Base-by-base conservation (phyloP, 2,113 vertebrate species). In the Bos javanicus region DNA sequence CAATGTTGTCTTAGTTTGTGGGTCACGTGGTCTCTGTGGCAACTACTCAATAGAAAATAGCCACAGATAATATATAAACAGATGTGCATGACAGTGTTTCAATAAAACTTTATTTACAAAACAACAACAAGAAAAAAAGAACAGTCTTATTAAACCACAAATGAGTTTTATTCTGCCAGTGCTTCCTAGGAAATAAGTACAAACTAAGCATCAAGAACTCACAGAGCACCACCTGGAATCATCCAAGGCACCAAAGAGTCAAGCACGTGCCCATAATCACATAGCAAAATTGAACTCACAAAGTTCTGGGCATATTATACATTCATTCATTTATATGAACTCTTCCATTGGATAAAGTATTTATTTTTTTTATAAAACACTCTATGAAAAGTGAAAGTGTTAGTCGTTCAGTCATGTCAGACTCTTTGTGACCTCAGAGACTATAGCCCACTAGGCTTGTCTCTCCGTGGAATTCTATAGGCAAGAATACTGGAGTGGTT, bases 341-440 rank as follows among this genome's bases (percentile, higher is more conserved):
- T 39, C 50, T 85, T 67, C 87, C 17, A 17, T 0, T 28, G 43
- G 30, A 48, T 15, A 76, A 86, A 48, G 57, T 56, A 28, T 23
- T 56, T 62, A 16, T 59, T 87, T 90, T 26, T 91, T 91, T 78
- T 33, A 74, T 39, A 26, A 92, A 87, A 71, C 33, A 86, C 12
- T 33, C 25, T 76, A 43, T 76, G 71, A 43, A 76, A 76, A 76
- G 39, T 76, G 71, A 76, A 76, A 43, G 36, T 76, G 23, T 43
- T 76, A 26, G 23, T 76, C 0, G 6, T 3, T 76, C 39, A 76
- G 71, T 39, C 71, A 26, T 7, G 71, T 76, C 23, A 39, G 39
- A 76, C 23, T 76, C 23, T 39, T 71, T 8, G 23, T 43, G 39
- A 76, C 39, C 6, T 76, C 39, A 43, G 36, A 25, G 71, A 76